phyloP scores from a whole-genome alignment of 1,140 invertebrate species.

The Leptinotarsa lineolata region DNA sequence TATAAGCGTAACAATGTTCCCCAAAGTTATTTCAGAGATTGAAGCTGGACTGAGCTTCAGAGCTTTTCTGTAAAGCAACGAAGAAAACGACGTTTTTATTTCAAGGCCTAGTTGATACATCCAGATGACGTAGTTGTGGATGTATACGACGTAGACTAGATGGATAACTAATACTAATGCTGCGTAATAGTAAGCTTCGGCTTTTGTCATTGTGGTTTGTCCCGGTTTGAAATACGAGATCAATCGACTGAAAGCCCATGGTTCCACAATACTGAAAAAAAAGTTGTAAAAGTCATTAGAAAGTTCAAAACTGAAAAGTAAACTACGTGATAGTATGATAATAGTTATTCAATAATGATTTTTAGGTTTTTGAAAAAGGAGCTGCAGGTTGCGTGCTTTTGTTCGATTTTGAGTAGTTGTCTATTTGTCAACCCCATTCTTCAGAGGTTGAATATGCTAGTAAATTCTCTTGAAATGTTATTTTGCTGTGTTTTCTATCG shows the following conservation, averaged over 20 bases:
- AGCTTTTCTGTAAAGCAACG: conserved; percentile 81
- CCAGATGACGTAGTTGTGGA: conserved; percentile 78
- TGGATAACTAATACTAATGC: conserved; percentile 27
- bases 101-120: conserved; percentile 76
- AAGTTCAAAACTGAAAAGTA: no score
- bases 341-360: no score
- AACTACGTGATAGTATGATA: no score
- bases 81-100: conserved; percentile 76
- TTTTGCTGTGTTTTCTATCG: no score
- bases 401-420: no score
- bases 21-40: conserved; percentile 77
- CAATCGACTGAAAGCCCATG: conserved; percentile 33
- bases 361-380: no score
- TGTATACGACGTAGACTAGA: conserved; percentile 33
- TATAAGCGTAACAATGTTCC: conserved; percentile 89
- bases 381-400: no score
- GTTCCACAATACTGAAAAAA: conserved; percentile 34
- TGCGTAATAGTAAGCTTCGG: conserved; percentile 38
- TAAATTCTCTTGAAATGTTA: no score
- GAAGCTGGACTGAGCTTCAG: conserved; percentile 70
- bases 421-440: no score
- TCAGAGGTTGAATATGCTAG: no score
- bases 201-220: conserved; percentile 29
- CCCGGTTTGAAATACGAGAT: conserved; percentile 39
- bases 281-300: no score